These are phyloP conservation scores for Gibbula magus DNA, from an alignment of 2,888 invertebrate species.

Conservation along the genomic window DNA sequence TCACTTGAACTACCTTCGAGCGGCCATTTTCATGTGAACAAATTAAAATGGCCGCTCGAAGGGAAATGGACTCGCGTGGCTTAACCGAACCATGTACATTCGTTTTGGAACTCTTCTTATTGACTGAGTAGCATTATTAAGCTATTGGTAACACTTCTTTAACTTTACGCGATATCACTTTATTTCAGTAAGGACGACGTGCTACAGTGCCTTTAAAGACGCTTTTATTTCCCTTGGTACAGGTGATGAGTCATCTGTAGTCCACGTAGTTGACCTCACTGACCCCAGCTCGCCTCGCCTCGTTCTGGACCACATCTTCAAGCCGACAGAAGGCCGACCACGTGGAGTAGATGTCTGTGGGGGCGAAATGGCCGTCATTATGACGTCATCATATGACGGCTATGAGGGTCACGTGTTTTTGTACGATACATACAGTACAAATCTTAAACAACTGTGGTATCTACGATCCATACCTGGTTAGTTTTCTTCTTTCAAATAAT, in stretches of 20 bases:
- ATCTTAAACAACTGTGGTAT: not conserved
- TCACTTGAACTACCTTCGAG: too few relatives aligned
- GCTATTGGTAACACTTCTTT: too few relatives aligned
- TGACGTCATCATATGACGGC: slow-evolving; percentile 44
- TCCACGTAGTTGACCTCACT: slow-evolving; percentile 56
- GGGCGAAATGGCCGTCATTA: slow-evolving; percentile 45
- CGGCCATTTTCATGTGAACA: too few relatives aligned
- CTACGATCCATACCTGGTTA: slow-evolving; percentile 28
- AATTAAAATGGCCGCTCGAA: too few relatives aligned
- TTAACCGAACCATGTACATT: too few relatives aligned
- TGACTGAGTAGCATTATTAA: too few relatives aligned
- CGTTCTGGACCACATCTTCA: slow-evolving; percentile 45
- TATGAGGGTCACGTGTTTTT: slow-evolving; percentile 54
- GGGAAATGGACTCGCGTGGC: too few relatives aligned
- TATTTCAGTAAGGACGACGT: too few relatives aligned
- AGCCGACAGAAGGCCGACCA: slow-evolving; percentile 46
- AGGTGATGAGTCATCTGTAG: slow-evolving; percentile 52
- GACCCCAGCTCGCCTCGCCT: slow-evolving; percentile 44
- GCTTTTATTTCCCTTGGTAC: too few relatives aligned
- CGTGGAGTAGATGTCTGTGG: slow-evolving; percentile 51
- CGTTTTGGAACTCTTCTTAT: too few relatives aligned
- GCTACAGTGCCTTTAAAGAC: too few relatives aligned
- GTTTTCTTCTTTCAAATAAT: not conserved
- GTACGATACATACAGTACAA: slow-evolving; percentile 38
- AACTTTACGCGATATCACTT: too few relatives aligned